Evolutionary conservation across 2,888 invertebrate species (phyloP).

Genomic region (Chloromyia formosa): DNA sequence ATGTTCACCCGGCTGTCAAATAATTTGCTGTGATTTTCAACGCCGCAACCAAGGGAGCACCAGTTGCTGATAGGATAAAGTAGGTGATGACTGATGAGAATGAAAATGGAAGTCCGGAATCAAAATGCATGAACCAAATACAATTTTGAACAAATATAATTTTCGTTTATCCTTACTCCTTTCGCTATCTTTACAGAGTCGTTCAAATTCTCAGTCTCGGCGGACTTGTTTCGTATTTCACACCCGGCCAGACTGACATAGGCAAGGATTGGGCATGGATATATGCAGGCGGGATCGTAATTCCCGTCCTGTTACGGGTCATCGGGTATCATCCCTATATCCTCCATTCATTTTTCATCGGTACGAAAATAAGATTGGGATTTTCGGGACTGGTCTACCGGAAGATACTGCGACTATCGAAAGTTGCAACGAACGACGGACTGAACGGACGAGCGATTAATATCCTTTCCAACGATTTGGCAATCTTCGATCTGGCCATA

Average conservation of each 20-base stretch:
- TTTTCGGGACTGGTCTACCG: conserved; percentile 78
- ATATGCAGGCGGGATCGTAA: conserved; percentile 72
- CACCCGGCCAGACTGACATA: conserved; percentile 65
- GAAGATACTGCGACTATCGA: conserved; percentile 76
- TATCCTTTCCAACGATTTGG: conserved; percentile 94
- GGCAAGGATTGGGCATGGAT: conserved; percentile 68
- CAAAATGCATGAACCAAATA: no score
- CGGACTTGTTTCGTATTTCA: conserved; percentile 73
- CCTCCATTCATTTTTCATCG: conserved; percentile 74
- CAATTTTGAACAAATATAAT: no score
- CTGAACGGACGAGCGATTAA: conserved; percentile 83
- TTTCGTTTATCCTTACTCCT: no score
- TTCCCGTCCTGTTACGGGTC: conserved; percentile 66
- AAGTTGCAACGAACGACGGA: conserved; percentile 84
- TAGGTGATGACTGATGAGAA: no score
- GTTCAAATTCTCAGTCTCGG: conserved; percentile 73
- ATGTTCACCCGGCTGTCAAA: no score
- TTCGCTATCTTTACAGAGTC: conserved; percentile 64
- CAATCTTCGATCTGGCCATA: conserved; percentile 88
- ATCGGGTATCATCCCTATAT: conserved; percentile 78
- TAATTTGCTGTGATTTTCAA: no score
- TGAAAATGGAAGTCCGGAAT: no score
- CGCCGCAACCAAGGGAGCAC: no score
- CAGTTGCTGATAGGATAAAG: no score
- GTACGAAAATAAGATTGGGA: conserved; percentile 76